These are phyloP conservation scores for Calephelis perditalis DNA, from an alignment of 2,888 invertebrate genomes.

Conservation along the genomic window DNA sequence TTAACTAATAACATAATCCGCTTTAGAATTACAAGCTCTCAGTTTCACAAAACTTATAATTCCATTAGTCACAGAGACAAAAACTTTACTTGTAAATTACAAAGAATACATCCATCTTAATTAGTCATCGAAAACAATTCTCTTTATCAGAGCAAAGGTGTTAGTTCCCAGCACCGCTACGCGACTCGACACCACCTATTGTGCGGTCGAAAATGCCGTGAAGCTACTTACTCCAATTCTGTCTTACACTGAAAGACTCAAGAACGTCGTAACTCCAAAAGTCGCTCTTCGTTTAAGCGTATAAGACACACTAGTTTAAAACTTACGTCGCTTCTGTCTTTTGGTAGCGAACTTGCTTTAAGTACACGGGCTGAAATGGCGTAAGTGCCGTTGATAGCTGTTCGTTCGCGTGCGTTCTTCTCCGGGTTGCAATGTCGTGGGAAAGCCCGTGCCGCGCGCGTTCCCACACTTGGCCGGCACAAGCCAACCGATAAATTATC, in stretches of 20 bases:
- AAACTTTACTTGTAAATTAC: slow-evolving; percentile 27
- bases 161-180: slow-evolving; percentile 71
- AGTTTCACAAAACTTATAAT: neutral
- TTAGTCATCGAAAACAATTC: slow-evolving; percentile 68
- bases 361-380: slow-evolving; percentile 39
- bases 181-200: slow-evolving; percentile 69
- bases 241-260: slow-evolving; percentile 47
- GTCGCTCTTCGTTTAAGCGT: slow-evolving; percentile 36
- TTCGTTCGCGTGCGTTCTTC: slow-evolving; percentile 50
- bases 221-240: slow-evolving; percentile 78
- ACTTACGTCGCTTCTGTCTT: slow-evolving; percentile 48
- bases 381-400: slow-evolving; percentile 46
- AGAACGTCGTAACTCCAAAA: slow-evolving; percentile 54
- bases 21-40: too few relatives aligned
- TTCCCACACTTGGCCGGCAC: slow-evolving; percentile 78
- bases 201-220: slow-evolving; percentile 74
- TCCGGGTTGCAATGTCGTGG: slow-evolving; percentile 56
- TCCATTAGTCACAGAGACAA: slow-evolving; percentile 4
- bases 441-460: slow-evolving; percentile 77
- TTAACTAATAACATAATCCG: too few relatives aligned
- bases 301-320: slow-evolving; percentile 36
- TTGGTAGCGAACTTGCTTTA: slow-evolving; percentile 29
- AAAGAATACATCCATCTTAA: slow-evolving; percentile 51
- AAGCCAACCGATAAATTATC: slow-evolving; percentile 79
- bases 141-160: slow-evolving; percentile 69